Evolutionary conservation across 2,113 vertebrate genomes (phyloP).

Genomic region (Semicossyphus pulcher): DNA sequence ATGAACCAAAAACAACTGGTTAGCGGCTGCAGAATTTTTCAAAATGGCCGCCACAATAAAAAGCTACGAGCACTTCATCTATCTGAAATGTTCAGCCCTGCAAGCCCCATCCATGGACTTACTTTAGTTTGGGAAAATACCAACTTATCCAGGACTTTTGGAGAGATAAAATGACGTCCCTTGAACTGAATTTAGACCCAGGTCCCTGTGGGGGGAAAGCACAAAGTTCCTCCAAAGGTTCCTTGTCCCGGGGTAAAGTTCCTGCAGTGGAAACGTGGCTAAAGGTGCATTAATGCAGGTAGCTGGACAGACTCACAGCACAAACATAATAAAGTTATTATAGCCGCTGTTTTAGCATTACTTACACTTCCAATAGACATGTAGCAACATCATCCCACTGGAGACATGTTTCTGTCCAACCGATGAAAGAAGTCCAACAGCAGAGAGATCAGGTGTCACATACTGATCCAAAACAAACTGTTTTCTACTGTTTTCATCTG

Average conservation of each 20-base stretch:
- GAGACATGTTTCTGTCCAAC: slow-evolving; percentile 26
- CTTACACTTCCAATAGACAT: slow-evolving; percentile 22
- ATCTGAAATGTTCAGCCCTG: too few relatives aligned
- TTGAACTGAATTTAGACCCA: background rate
- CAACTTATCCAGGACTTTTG: too few relatives aligned
- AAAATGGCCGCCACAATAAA: too few relatives aligned
- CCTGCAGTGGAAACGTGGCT: background rate
- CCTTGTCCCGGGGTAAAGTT: background rate
- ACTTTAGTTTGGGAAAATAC: too few relatives aligned
- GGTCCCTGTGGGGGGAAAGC: background rate
- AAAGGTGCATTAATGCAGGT: background rate
- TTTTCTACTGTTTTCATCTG: too few relatives aligned
- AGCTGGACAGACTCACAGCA: background rate
- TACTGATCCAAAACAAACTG: background rate
- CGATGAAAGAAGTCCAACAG: background rate
- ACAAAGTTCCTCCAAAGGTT: background rate
- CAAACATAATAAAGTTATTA: background rate
- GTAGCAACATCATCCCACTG: slow-evolving; percentile 29
- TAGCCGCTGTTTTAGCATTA: background rate
- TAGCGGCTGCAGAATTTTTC: too few relatives aligned
- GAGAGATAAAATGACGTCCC: too few relatives aligned
- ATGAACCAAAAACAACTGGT: too few relatives aligned
- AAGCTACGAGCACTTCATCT: too few relatives aligned
- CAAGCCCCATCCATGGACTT: too few relatives aligned
- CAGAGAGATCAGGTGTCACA: background rate